Base-by-base conservation (phyloP, 37 sponge, comb jelly and placozoan genomes). In the Spongilla lacustris region DNA sequence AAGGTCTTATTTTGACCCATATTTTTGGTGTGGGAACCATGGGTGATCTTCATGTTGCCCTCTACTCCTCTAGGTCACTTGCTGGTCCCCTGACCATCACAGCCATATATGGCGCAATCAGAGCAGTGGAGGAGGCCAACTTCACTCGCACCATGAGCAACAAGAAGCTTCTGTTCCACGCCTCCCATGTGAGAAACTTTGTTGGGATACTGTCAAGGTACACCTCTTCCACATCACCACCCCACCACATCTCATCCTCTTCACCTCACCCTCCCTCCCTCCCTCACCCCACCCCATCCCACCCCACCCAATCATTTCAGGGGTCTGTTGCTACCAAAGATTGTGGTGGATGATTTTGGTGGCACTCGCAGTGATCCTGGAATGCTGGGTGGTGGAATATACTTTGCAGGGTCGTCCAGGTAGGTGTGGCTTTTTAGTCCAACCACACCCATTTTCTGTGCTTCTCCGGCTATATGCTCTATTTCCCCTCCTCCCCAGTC, bases 361-460 rank as follows among this genome's bases (percentile, higher is more conserved):
- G 96, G 96, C 0, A 77, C 77, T 75, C 77, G 99, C 23, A 74
- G 89, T 70, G 99, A 99, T 83, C 91, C 96, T 32, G 99, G 99
- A 1, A 95, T 92, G 90, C 84, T 99, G 58, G 99, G 99, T 2
- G 22, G 82, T 76, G 99, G 97, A 12, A 92, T 99, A 37, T 99
- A 99, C 92, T 99, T 99, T 87, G 98, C 99, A 38, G 80, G 79
- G 48, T 87, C 90, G 25, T 80, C 96, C 67, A 98, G 93, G 97
- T 96, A 67, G 67, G 71, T 81, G 58, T 58, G 58, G 58, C 58
- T 58, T 58, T 58, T 58, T 58, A 19, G 58, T 58, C 58, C 1
- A 58, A 58, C 21, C 58, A 58, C 58, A 31, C 19, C 73, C 27
- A 0, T 81, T 73, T 19, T 23, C 58, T 58, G 14, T 58, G 58